These are phyloP conservation scores for Emys orbicularis DNA, from an alignment of 2,797 vertebrate genomes.

Conservation along the genomic window DNA sequence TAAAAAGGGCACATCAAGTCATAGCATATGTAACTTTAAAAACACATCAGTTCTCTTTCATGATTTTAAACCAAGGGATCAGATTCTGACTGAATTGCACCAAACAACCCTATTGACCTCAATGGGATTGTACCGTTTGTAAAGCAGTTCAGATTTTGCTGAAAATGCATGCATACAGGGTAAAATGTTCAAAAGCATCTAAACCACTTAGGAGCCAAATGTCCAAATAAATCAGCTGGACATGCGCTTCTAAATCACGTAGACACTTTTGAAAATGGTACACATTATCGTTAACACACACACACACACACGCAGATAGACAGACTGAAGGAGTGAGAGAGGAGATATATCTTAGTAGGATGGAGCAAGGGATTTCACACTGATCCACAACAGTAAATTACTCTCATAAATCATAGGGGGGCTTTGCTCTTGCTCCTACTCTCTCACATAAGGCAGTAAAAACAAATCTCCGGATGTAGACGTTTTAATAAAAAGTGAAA, in stretches of 20 bases:
- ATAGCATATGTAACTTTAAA: neutral
- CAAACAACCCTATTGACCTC: neutral
- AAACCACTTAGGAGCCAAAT: neutral
- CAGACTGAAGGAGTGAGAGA: neutral
- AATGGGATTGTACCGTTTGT: neutral
- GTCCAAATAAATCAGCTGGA: neutral
- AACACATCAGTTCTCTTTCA: neutral
- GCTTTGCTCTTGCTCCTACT: neutral
- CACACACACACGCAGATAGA: neutral
- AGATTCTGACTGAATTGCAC: neutral
- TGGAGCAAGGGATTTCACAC: neutral
- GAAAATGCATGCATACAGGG: neutral
- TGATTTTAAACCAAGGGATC: neutral
- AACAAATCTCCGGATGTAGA: neutral
- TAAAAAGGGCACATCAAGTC: neutral
- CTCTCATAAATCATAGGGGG: neutral
- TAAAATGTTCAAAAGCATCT: neutral
- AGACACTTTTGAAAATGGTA: neutral
- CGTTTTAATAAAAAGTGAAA: neutral
- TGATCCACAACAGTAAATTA: neutral
- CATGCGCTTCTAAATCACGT: neutral
- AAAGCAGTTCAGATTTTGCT: neutral
- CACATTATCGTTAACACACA: neutral
- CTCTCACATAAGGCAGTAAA: neutral
- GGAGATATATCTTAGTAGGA: neutral